Base-by-base conservation (phyloP, 2,797 vertebrate species). In the Miichthys miiuy region DNA sequence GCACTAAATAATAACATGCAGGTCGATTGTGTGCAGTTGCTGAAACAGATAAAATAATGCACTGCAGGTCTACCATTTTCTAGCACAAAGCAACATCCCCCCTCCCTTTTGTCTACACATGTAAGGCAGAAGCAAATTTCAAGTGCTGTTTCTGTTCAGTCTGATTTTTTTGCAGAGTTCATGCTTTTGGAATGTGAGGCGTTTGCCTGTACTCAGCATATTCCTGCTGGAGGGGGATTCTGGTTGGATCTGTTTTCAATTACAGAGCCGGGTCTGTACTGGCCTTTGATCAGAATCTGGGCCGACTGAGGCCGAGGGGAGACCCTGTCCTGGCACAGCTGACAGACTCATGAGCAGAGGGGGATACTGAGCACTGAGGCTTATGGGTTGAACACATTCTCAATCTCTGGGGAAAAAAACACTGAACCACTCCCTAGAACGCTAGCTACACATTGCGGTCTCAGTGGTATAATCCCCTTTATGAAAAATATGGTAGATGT, bases 201-300 rank as follows among this genome's bases (percentile, higher is more conserved):
- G 68, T 89, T 90, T 79, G 84, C 72, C 58, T 81, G 68, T 23
- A 72, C 80, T 92, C 90, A 85, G 89, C 89, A 87, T 72, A 80
- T 87, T 87, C 74, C 60, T 79, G 77, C 82, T 52, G 75, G 77
- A 78, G 62, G 65, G 47, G 72, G 54, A 47, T 66, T 84, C 57
- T 51, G 63, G 63, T 65, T 52, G 70, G 73, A 63, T 88, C 81
- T 92, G 92, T 84, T 93, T 91, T 87, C 83, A 86, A 71, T 93
- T 85, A 86, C 34, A 23, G 34, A 38, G 74, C 63, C 47, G 13
- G 61, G 73, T 70, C 76, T 60, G 71, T 30, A 30, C 68, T 38
- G 41, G 75, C n/a, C 82, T 91, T 90, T 89, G 79, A 91, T 91
- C 85, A 50, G 72, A 77, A 55, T 73, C 73, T 80, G 87, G 72